Base-by-base conservation (phyloP, 2,797 vertebrate genomes). In the Tolypeutes matacus region DNA sequence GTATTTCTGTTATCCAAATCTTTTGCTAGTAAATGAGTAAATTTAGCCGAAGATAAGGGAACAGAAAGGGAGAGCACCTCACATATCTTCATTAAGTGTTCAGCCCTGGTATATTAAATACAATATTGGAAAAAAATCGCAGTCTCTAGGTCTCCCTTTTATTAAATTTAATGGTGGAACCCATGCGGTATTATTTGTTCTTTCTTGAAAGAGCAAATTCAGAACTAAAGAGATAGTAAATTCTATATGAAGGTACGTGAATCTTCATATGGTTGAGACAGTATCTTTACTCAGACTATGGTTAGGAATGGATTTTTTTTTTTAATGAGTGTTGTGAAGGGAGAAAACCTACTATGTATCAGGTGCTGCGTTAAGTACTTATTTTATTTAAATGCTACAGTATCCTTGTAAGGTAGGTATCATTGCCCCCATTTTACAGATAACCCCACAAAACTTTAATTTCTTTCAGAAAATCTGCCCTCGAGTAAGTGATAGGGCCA, bases 171-270 rank as follows among this genome's bases (percentile, higher is more conserved):
- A 86, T 87, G 70, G 65, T 77, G 36, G 34, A 88, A 86, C 34
- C 23, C 67, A 36, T 34, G 60, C 72, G 15, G 21, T 80, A 46
- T 3, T 70, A 65, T 87, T 89, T 58, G 51, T 92, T 69, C 29
- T 65, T 83, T 93, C 56, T 86, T 95, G 27, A 87, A 96, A 85
- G 76, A 89, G 4, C 73, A 84, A 49, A 60, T 81, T 85, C 49
- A 89, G 62, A 69, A 80, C 51, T 58, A 69, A 95, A 80, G 67
- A 65, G 62, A 78, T 78, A 94, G 34, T 83, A 93, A 86, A 78
- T 95, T 83, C 18, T 86, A 0, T 80, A 23, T 60, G 60, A 91
- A 86, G 49, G 18, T 82, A 86, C 58, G 27, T 62, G 72, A n/a
- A 46, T 92, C 14, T 36, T 83, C 15, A 53, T 29, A 7, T n/a